phyloP scores from a whole-genome alignment of 2,113 vertebrate genomes.

The Pelecanus crispus region DNA sequence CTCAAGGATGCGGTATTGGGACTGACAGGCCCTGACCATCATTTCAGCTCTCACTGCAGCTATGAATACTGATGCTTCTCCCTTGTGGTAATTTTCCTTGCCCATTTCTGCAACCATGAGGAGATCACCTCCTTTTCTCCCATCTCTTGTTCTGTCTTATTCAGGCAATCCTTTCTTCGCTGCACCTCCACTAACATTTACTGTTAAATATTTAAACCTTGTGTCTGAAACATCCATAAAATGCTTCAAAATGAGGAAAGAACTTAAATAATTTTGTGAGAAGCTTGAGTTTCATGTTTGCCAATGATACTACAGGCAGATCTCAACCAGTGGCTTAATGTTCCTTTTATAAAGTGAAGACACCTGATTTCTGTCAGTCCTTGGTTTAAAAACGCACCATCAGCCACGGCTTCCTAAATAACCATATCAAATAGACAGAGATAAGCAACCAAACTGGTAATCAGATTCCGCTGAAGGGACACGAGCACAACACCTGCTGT shows the following conservation, averaged over 20 bases:
- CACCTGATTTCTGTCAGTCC: slow-evolving; percentile 72
- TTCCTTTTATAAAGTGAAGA: slow-evolving; percentile 70
- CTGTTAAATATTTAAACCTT: neutral
- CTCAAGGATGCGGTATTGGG: slow-evolving; percentile 7
- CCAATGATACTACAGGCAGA: slow-evolving; percentile 46
- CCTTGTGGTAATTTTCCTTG: slow-evolving; percentile 17
- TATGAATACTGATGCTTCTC: slow-evolving; percentile 49
- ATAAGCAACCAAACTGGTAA: slow-evolving; percentile 58
- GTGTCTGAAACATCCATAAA: neutral
- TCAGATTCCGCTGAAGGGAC: slow-evolving; percentile 58
- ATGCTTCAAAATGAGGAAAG: slow-evolving; percentile 21
- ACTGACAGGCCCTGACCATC: slow-evolving; percentile 25
- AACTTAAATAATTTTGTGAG: slow-evolving; percentile 4
- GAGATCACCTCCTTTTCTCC: neutral
- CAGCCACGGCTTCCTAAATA: slow-evolving; percentile 50
- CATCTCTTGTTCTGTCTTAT: neutral
- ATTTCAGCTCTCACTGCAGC: slow-evolving; percentile 44
- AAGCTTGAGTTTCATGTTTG: slow-evolving; percentile 54
- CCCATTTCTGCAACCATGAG: neutral
- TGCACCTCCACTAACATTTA: neutral
- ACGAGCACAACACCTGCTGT: slow-evolving; percentile 43
- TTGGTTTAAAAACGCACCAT: slow-evolving; percentile 53
- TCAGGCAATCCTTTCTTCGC: neutral
- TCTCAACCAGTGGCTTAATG: slow-evolving; percentile 59
- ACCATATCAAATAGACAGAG: slow-evolving; percentile 64